phyloP scores from a whole-genome alignment of 2,797 vertebrate genomes.

The Harpagifer antarcticus region DNA sequence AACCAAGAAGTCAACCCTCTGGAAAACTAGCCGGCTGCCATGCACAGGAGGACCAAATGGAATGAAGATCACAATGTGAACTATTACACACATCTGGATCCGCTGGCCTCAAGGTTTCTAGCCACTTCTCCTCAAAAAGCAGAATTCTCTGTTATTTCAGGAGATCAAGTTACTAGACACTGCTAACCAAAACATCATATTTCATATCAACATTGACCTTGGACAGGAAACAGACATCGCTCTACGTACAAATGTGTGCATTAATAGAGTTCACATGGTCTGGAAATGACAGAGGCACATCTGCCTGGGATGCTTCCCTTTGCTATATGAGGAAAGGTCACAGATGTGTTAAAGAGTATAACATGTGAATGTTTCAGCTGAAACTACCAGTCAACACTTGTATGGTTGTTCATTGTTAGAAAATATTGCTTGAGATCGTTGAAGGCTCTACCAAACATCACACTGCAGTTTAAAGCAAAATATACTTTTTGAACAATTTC shows the following conservation, averaged over 20 bases:
- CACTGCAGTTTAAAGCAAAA: background rate
- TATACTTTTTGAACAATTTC: no score
- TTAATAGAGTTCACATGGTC: constrained; percentile 59
- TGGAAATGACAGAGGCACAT: constrained; percentile 39
- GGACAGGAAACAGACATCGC: constrained; percentile 71
- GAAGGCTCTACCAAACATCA: background rate
- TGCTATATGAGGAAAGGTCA: background rate
- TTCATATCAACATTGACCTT: constrained; percentile 83
- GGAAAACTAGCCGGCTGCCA: constrained; percentile 37
- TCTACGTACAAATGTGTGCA: constrained; percentile 61
- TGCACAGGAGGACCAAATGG: constrained; percentile 62
- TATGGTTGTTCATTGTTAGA: background rate
- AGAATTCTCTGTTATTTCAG: constrained; percentile 75
- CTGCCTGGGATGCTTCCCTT: constrained; percentile 15
- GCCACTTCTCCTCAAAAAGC: constrained; percentile 66
- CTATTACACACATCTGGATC: constrained; percentile 79
- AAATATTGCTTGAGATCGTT: background rate
- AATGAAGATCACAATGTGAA: constrained; percentile 79
- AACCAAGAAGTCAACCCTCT: constrained; percentile 46
- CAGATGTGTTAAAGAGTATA: background rate
- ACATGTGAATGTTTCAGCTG: background rate
- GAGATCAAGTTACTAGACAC: constrained; percentile 81
- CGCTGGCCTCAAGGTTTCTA: constrained; percentile 60
- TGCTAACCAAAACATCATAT: constrained; percentile 85
- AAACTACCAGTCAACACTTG: background rate